phyloP scores from a whole-genome alignment of 2,888 invertebrate genomes.

The Gryllus longicercus region DNA sequence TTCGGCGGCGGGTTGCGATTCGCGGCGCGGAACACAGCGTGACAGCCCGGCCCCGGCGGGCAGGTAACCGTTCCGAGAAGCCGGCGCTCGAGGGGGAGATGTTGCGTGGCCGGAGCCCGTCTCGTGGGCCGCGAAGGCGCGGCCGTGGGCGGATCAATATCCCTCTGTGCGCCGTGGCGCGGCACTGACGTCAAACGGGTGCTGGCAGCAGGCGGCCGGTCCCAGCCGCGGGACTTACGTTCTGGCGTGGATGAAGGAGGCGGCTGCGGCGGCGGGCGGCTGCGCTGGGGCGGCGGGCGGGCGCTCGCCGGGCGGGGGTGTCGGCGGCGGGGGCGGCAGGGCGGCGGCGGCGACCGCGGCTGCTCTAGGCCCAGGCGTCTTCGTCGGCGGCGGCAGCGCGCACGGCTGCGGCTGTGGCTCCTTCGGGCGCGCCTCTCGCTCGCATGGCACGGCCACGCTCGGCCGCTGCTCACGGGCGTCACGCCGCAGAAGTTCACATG shows the following conservation, averaged over 20 bases:
- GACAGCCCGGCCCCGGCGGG: too few species aligned
- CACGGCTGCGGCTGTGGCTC: background rate
- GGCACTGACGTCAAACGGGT: too few species aligned
- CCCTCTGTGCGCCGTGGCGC: too few species aligned
- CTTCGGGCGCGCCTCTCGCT: background rate
- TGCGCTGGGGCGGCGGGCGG: background rate
- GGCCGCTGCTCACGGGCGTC: background rate
- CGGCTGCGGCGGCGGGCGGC: background rate
- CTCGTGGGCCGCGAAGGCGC: too few species aligned
- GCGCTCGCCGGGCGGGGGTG: background rate
- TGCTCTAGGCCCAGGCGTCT: background rate
- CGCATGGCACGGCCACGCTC: background rate
- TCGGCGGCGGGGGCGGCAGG: background rate
- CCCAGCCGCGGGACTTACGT: background rate
- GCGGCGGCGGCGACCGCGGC: background rate
- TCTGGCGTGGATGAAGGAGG: background rate
- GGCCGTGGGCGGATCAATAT: too few species aligned
- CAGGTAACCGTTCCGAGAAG: too few species aligned
- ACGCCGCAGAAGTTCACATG: too few species aligned
- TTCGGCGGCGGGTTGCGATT: too few species aligned
- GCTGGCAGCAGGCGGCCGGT: too few species aligned
- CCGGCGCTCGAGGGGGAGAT: too few species aligned
- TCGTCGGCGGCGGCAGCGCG: background rate
- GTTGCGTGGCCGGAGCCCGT: too few species aligned
- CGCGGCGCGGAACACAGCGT: too few species aligned